phyloP scores from a whole-genome alignment of 37 sponge, comb jelly and placozoan species.

The Lycopodina hypogea region DNA sequence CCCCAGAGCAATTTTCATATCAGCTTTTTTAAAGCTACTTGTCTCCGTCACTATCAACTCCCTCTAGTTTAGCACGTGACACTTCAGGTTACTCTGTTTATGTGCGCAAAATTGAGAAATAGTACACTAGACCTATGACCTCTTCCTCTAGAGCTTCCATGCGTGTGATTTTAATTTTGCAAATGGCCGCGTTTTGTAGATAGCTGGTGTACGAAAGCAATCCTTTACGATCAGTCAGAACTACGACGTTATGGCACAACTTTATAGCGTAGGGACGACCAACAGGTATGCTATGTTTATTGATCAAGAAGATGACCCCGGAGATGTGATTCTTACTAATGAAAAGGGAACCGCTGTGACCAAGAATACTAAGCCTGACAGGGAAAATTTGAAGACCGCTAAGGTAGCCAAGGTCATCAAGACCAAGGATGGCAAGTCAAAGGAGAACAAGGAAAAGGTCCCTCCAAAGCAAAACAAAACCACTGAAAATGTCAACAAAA shows the following conservation, averaged over 20 bases:
- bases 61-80: too few relatives aligned
- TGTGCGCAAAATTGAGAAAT: too few relatives aligned
- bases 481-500: conserved; percentile 7
- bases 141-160: not conserved
- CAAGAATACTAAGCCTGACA: conserved; percentile 1
- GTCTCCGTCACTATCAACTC: too few relatives aligned
- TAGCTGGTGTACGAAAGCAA: conserved; percentile 9
- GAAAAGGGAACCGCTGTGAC: conserved; percentile 7
- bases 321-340: conserved; percentile 37
- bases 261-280: conserved; percentile 59
- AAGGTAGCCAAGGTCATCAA: not conserved
- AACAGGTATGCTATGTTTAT: conserved; percentile 77
- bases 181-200: conserved; percentile 44
- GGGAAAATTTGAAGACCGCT: not conserved
- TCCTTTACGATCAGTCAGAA: conserved; percentile 20
- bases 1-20: too few relatives aligned
- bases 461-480: conserved; percentile 6
- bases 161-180: conserved; percentile 11
- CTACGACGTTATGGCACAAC: conserved; percentile 52
- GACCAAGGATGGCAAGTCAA: conserved; percentile 6
- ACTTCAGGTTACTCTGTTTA: too few relatives aligned
- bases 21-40: too few relatives aligned
- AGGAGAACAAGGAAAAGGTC: conserved; percentile 44
- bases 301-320: conserved; percentile 82
- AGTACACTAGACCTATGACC: not conserved